Evolutionary conservation across 2,113 vertebrate genomes (phyloP).

Genomic region (Xiphophorus couchianus): DNA sequence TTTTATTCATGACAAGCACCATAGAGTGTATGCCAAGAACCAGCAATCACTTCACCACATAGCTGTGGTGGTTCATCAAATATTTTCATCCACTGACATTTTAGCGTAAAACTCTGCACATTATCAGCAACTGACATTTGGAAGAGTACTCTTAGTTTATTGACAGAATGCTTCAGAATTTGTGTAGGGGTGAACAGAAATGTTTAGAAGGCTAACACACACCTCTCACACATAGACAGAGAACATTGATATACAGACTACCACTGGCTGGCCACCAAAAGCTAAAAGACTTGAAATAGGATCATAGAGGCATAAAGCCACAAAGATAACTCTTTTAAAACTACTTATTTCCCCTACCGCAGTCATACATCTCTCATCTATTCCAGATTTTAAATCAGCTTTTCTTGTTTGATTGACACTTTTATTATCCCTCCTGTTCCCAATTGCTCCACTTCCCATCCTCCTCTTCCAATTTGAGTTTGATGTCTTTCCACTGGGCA

Average conservation of each 20-base stretch:
- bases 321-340: constrained; percentile 54
- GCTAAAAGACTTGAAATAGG: constrained; percentile 53
- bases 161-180: background rate
- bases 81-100: background rate
- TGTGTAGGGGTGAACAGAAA: constrained; percentile 22
- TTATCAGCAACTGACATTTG: constrained; percentile 12
- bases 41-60: constrained; percentile 8
- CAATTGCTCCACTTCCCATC: constrained; percentile 32
- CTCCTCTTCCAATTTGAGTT: constrained; percentile 30
- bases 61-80: constrained; percentile 26
- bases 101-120: constrained; percentile 19
- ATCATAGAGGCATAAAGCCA: constrained; percentile 53
- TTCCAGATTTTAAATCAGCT: constrained; percentile 32
- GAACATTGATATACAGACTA: constrained; percentile 25
- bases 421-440: constrained; percentile 5
- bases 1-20: constrained; percentile 27
- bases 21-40: background rate
- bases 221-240: constrained; percentile 17
- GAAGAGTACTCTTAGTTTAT: constrained; percentile 15
- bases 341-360: constrained; percentile 52
- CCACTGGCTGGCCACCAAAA: constrained; percentile 45
- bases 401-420: constrained; percentile 33
- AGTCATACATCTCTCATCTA: constrained; percentile 51
- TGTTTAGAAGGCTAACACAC: constrained; percentile 11
- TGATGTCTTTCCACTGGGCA: constrained; percentile 56